phyloP scores from a whole-genome alignment of 2,113 vertebrate genomes.

The Elaphurus davidianus region DNA sequence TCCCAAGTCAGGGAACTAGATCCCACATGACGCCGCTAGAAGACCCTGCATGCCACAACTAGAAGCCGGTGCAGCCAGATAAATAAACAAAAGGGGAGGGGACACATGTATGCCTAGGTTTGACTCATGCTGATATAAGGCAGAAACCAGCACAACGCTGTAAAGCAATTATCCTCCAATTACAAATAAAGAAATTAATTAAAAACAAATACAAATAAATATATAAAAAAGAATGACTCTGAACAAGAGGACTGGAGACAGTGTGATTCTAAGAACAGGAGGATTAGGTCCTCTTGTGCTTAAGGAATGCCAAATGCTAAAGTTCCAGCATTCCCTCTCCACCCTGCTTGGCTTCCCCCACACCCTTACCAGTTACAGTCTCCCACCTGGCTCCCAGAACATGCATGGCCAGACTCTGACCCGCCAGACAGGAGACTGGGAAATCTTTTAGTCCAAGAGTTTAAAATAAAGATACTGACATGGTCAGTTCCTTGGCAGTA shows the following conservation, averaged over 20 bases:
- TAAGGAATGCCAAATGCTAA: not conserved
- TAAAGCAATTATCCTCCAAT: not conserved
- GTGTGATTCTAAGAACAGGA: not conserved
- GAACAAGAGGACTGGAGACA: not conserved
- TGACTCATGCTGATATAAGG: not conserved
- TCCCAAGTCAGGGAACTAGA: not conserved
- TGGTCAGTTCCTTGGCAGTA: not conserved
- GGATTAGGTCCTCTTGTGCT: not conserved
- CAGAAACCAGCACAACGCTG: not conserved
- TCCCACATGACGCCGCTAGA: not conserved
- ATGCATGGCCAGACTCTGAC: not conserved
- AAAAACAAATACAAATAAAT: not conserved
- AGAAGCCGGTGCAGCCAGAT: rapidly evolving
- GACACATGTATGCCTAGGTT: not conserved
- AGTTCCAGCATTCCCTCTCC: not conserved
- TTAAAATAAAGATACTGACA: not conserved
- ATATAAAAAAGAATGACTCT: not conserved
- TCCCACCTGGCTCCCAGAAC: not conserved
- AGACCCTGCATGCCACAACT: not conserved
- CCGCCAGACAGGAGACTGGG: not conserved
- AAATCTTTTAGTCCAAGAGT: not conserved
- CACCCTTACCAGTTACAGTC: too few relatives aligned
- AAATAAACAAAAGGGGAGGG: not conserved
- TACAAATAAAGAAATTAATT: not conserved
- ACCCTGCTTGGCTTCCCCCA: too few relatives aligned